A percentile compares a stretch with the other conserved stretches of the same genome.
These are phyloP conservation scores for Dendropsophus ebraccatus DNA, from an alignment of 2,113 vertebrate species.

Conservation along the genomic window DNA sequence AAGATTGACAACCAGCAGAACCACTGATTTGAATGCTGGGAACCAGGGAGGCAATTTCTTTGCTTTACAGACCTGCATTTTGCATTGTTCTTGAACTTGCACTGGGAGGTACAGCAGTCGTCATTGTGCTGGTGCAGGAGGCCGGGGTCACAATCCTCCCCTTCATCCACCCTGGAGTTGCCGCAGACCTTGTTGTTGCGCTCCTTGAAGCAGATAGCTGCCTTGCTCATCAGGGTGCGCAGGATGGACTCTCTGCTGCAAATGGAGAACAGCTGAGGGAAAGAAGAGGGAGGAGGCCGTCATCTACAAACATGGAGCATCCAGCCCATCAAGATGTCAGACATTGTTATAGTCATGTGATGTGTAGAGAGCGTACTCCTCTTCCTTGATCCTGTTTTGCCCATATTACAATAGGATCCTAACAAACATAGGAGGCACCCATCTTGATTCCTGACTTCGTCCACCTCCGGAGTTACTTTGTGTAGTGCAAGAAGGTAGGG, in stretches of 20 bases:
- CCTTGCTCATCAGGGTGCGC: constrained; percentile 85
- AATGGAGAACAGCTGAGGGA: constrained; percentile 87
- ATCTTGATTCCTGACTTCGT: background rate
- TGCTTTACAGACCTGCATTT: constrained; percentile 84
- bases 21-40: too few species aligned
- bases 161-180: constrained; percentile 94
- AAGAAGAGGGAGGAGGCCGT: background rate
- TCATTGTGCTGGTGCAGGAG: constrained; percentile 85
- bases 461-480: too few species aligned
- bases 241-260: constrained; percentile 94
- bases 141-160: constrained; percentile 93
- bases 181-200: constrained; percentile 95
- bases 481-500: background rate
- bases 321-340: too few species aligned
- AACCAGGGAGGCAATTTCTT: background rate
- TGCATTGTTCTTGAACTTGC: constrained; percentile 77
- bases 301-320: background rate
- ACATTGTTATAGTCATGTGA: too few species aligned
- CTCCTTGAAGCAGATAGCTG: constrained; percentile 87
- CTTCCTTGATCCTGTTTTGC: too few species aligned
- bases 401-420: too few species aligned
- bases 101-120: constrained; percentile 83
- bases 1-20: too few species aligned
- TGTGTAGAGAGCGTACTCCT: too few species aligned
- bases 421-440: background rate